A percentile compares a stretch with the other conserved stretches of the same genome.
Evolutionary conservation across 1,140 invertebrate species (phyloP).

Genomic region (Muscidifurax raptorellus): DNA sequence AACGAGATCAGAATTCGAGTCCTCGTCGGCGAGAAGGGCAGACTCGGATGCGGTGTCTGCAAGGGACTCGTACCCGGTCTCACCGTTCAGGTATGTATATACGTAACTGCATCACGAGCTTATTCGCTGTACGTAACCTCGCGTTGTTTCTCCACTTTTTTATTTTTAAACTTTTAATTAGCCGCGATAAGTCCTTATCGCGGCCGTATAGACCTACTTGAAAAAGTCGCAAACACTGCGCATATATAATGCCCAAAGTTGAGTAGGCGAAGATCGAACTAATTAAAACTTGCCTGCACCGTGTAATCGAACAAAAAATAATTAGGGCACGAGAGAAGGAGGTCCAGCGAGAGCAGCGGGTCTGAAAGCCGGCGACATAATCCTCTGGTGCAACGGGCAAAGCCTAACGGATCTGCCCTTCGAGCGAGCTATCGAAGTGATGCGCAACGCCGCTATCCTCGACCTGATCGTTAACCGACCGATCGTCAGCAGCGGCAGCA

Average conservation of each 20-base stretch:
- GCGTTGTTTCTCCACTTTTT: too few species aligned
- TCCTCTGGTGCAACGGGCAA: slow-evolving; percentile 90
- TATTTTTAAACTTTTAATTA: too few species aligned
- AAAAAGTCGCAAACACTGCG: too few species aligned
- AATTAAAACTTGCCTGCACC: too few species aligned
- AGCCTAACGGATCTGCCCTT: slow-evolving; percentile 71
- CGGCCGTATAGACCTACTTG: too few species aligned
- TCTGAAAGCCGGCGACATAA: slow-evolving; percentile 92
- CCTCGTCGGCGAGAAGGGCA: slow-evolving; percentile 71
- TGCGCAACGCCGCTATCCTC: slow-evolving; percentile 68
- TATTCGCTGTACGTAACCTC: too few species aligned
- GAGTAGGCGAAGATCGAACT: too few species aligned
- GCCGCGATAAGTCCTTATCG: too few species aligned
- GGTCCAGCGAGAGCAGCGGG: slow-evolving; percentile 92
- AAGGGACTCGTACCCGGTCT: slow-evolving; percentile 71
- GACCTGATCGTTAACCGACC: slow-evolving; percentile 71
- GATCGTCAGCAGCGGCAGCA: slow-evolving; percentile 41
- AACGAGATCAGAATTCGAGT: slow-evolving; percentile 71
- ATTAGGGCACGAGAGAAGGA: slow-evolving; percentile 91
- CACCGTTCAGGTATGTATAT: slow-evolving; percentile 68
- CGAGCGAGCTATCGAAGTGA: slow-evolving; percentile 71
- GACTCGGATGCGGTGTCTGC: slow-evolving; percentile 72
- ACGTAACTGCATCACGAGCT: too few species aligned
- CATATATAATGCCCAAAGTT: too few species aligned
- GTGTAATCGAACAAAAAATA: too few species aligned